Evolutionary conservation across 2,113 vertebrate genomes (phyloP).

Genomic region (Periophthalmodon schlosseri): DNA sequence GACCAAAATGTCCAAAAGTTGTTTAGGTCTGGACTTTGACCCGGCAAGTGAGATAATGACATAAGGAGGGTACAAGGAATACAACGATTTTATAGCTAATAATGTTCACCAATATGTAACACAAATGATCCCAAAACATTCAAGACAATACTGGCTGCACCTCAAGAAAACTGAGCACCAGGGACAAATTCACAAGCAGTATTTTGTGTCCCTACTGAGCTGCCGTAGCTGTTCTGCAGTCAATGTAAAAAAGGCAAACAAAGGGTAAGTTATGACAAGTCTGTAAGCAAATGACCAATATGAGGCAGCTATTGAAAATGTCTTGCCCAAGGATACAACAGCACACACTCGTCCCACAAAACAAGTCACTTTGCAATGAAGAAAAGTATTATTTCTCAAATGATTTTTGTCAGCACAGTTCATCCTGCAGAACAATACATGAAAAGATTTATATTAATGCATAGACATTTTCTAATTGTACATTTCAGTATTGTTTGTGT

Average conservation of each 20-base stretch:
- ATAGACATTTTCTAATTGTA: too few relatives aligned
- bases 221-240: not conserved
- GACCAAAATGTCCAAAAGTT: not conserved
- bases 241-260: not conserved
- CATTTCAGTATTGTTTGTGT: too few relatives aligned
- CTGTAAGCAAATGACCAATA: not conserved
- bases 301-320: too few relatives aligned
- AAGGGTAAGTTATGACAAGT: not conserved
- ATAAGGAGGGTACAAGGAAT: not conserved
- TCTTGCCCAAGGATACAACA: too few relatives aligned
- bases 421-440: too few relatives aligned
- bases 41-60: constrained; percentile 26
- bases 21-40: constrained; percentile 2
- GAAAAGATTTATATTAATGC: too few relatives aligned
- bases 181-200: not conserved
- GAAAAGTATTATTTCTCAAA: too few relatives aligned
- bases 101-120: not conserved
- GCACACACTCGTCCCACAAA: too few relatives aligned
- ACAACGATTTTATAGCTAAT: not conserved
- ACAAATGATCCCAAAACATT: not conserved
- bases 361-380: too few relatives aligned
- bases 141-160: not conserved
- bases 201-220: not conserved
- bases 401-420: too few relatives aligned
- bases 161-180: not conserved